Percentiles rank a stretch among this genome's conserved stretches.
Evolutionary conservation across 2,888 invertebrate species (phyloP).

Genomic region (Crocallis elinguaria): DNA sequence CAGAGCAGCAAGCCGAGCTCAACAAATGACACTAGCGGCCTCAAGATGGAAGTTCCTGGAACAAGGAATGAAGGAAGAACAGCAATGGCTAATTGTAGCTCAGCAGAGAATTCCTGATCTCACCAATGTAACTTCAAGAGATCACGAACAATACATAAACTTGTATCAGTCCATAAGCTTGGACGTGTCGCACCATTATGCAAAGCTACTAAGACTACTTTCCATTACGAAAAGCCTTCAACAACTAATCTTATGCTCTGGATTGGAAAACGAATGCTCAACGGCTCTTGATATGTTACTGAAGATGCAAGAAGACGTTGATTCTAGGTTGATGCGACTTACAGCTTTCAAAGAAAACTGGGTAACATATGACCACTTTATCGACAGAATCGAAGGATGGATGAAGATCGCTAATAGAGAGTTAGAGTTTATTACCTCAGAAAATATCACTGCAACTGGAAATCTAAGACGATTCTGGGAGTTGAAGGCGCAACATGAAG

Average conservation of each 20-base stretch:
- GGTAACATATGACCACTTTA: conserved; percentile 89
- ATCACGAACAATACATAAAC: conserved; percentile 93
- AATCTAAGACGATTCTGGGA: conserved; percentile 95
- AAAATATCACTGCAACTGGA: conserved; percentile 86
- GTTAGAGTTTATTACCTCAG: conserved; percentile 87
- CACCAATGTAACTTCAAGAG: conserved; percentile 91
- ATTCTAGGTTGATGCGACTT: conserved; percentile 88
- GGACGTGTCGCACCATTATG: conserved; percentile 92
- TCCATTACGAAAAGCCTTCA: conserved; percentile 90
- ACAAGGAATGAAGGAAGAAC: conserved; percentile 92
- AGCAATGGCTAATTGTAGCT: conserved; percentile 92
- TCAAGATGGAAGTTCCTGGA: conserved; percentile 93
- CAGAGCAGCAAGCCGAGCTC: conserved; percentile 91
- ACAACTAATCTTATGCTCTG: conserved; percentile 90
- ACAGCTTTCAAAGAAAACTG: conserved; percentile 91
- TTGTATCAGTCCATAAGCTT: conserved; percentile 91
- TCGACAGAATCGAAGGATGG: conserved; percentile 91
- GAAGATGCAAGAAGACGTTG: conserved; percentile 90
- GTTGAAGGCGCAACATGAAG: conserved; percentile 93
- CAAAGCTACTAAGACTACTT: conserved; percentile 89
- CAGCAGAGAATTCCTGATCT: conserved; percentile 93
- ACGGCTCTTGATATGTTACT: conserved; percentile 89
- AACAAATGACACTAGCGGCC: conserved; percentile 93
- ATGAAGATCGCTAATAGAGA: conserved; percentile 90
- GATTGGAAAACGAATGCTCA: conserved; percentile 89